Evolutionary conservation across 2,797 vertebrate genomes (phyloP), one percentile per base, ranked within the genome.

Genomic region (Epinephelus coioides): DNA sequence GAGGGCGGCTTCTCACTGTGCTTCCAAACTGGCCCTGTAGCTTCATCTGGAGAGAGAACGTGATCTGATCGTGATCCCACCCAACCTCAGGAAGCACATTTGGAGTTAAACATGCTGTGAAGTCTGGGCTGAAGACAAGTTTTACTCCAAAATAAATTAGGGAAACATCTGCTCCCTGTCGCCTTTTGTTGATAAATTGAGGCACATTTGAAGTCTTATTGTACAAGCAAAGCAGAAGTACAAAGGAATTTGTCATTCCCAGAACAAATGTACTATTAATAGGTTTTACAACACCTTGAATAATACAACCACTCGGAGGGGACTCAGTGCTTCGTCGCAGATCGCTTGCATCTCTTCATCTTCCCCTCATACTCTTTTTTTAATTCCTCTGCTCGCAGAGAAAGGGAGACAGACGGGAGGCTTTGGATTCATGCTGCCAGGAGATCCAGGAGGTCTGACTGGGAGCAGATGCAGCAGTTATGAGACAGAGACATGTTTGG

Each of bases 391-490:
- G 54, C 73, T 85, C 23, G 3, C 13, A 65, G 73, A 77, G 62
- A 81, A 82, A 62, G 61, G 57, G 69, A 86, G 76, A 83, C 89
- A 87, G 89, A 88, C 76, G 80, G 82, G 69, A 83, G 76, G 75
- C 73, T 91, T 90, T 83, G 54, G 60, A 84, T 86, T 78, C 63
- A 53, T 43, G 75, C 77, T 91, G 90, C 87, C 85, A 91, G 86
- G 59, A 86, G 81, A 87, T 87, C 82, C 89, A 91, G 83, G 82
- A 89, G 79, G 88, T 91, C 89, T 88, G 89, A 91, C 91, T 89
- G 77, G 76, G 88, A 92, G 88, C 93, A 94, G 93, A 93, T 93
- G 92, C 91, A 90, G 84, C 90, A 88, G 89, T 80, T 90, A 90
- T 82, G 84, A 91, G 87, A 85, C 78, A 53, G 83, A 90, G 77